Percentiles rank a stretch among this genome's conserved stretches.
phyloP scores from a whole-genome alignment of 30 jellyfish, hydroid and myxozoan genomes.

The Pseudorhiza aurosa region DNA sequence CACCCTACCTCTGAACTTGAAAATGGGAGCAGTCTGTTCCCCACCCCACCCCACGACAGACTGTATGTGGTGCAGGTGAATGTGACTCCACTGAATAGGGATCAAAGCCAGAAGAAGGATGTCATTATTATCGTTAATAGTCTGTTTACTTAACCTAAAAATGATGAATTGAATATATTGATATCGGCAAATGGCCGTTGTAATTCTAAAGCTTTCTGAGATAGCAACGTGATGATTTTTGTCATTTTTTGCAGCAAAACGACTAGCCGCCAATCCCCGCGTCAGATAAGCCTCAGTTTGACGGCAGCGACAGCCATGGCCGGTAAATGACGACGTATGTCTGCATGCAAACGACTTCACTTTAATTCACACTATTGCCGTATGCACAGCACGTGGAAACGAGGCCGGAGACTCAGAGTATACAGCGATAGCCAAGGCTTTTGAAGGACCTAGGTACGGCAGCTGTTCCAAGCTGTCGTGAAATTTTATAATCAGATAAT shows the following conservation, averaged over 20 bases:
- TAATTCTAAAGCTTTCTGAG: not conserved
- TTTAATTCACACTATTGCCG: conserved; percentile 51
- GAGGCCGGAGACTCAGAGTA: conserved; percentile 30
- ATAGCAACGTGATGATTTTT: not conserved
- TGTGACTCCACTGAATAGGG: too few relatives aligned
- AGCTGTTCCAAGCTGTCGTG: not conserved
- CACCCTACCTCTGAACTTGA: too few relatives aligned
- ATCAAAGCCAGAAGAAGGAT: too few relatives aligned
- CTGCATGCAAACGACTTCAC: conserved; percentile 85
- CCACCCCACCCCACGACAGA: too few relatives aligned
- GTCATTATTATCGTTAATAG: too few relatives aligned
- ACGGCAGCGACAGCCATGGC: conserved; percentile 75
- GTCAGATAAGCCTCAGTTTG: conserved; percentile 57
- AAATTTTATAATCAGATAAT: too few relatives aligned
- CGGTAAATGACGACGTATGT: conserved; percentile 79
- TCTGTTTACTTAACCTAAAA: too few relatives aligned
- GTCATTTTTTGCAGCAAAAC: conserved; percentile 36
- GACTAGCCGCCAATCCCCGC: conserved; percentile 41
- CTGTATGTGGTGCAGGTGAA: too few relatives aligned
- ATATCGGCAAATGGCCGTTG: too few relatives aligned
- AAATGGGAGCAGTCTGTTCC: too few relatives aligned
- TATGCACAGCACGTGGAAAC: conserved; percentile 52
- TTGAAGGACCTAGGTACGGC: not conserved
- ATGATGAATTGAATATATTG: too few relatives aligned
- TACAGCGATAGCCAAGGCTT: conserved; percentile 50